Base-by-base conservation (phyloP, 2,113 vertebrate species). In the Coracopsis vasa region DNA sequence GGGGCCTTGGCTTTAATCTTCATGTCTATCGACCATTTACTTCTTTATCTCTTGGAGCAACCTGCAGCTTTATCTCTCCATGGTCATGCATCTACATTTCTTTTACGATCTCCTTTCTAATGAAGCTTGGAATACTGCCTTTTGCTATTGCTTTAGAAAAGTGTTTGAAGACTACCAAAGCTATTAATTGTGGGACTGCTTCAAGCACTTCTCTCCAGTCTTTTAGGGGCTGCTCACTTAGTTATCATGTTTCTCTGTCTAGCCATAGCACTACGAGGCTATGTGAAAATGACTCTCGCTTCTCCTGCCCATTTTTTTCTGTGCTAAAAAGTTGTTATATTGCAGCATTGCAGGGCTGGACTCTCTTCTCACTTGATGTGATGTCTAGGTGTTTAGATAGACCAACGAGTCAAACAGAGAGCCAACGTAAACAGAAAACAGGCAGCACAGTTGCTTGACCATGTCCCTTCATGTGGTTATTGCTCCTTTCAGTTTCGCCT, bases 381-480 rank as follows among this genome's bases (percentile, higher is more conserved):
- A 19, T 19, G 18, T 37, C n/a, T 14, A 20, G 31, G 16, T 58
- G 28, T 41, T 81, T 29, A 37, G 37, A 20, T 6, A 45, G 41
- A 53, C 13, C 25, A 73, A 3, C 13, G 45, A 79, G 37, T 23
- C 37, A 83, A 66, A 53, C 9, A 53, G 37, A 84, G 45, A 37
- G 16, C 4, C 73, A 74, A 58, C 19, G 18, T 37, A 45, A 71
- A 64, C 4, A 74, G 10, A 66, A 90, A 85, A 33, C 19, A 45
- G 56, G 8, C 5, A 20, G 3, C 6, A 53, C 42, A 20, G 13
- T 48, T 64, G n/a, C 19, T 27, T 87, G 31, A 39, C 10, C 24
- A 7, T 0, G 0, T 69, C 24, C 8, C 27, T 73, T 70, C 7
- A 7, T 20, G 21, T 23, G n/a, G 42, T 27, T 53, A 16, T 47